phyloP scores from a whole-genome alignment of 2,888 invertebrate species.

The Cheilosia urbana region DNA sequence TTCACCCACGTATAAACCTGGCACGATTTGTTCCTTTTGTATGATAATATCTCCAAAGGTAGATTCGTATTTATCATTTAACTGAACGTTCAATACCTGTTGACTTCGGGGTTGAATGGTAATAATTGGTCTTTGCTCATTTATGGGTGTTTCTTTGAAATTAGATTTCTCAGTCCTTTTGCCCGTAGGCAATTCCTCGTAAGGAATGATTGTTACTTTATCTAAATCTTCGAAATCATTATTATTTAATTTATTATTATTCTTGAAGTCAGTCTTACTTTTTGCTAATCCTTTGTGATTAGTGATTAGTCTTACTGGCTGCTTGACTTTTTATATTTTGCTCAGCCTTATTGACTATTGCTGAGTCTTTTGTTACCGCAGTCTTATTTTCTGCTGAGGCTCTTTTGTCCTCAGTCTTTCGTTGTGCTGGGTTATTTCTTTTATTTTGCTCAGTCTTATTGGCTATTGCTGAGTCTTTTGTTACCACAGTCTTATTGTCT shows the following conservation, averaged over 20 bases:
- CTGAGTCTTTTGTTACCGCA: not conserved
- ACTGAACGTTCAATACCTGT: no score
- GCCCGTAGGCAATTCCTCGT: no score
- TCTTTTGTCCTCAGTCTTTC: not conserved
- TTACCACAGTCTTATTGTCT: no score
- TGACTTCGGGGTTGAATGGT: no score
- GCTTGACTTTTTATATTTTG: not conserved
- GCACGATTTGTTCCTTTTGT: no score
- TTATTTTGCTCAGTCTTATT: no score
- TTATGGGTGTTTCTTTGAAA: not conserved
- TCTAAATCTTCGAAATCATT: not conserved
- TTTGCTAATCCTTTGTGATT: not conserved
- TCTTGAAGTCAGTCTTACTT: not conserved
- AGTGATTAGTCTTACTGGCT: not conserved
- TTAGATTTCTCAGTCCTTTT: not conserved
- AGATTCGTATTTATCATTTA: not conserved
- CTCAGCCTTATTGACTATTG: not conserved
- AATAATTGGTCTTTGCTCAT: no score
- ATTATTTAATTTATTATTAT: not conserved
- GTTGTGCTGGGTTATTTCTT: not conserved
- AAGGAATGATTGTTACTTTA: no score
- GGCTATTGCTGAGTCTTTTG: no score
- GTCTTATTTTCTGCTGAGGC: conserved; percentile 4
- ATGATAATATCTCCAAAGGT: no score
- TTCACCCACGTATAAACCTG: not conserved